These are phyloP conservation scores for Mayetiola destructor DNA, from an alignment of 2,888 invertebrate species.

Conservation along the genomic window DNA sequence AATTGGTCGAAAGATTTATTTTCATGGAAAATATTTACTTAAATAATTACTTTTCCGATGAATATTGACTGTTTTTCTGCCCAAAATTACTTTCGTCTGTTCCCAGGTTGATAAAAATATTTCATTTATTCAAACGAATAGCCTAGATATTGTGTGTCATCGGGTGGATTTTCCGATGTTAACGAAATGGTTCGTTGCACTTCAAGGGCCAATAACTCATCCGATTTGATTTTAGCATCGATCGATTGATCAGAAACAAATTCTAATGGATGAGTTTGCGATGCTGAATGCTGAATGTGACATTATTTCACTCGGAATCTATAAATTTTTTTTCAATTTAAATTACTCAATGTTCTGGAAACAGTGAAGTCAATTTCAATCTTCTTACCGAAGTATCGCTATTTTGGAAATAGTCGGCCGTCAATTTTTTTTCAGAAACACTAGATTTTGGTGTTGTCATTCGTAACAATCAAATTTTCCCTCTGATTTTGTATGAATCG, in stretches of 20 bases:
- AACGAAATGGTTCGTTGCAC: conserved; percentile 69
- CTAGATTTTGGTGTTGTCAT: conserved; percentile 65
- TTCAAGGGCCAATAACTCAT: conserved; percentile 30
- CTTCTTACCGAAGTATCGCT: no score
- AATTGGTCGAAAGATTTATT: no score
- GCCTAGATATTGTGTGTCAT: no score
- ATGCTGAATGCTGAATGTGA: conserved; percentile 36
- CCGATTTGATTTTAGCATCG: conserved; percentile 21
- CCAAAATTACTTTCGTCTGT: no score
- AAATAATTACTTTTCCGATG: no score
- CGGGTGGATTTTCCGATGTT: conserved; percentile 80
- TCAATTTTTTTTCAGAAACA: conserved; percentile 75
- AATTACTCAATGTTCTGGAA: no score
- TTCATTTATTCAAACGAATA: no score
- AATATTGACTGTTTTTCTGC: no score
- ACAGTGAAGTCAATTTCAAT: no score
- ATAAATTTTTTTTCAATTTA: background rate
- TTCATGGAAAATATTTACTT: no score
- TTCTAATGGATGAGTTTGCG: conserved; percentile 33
- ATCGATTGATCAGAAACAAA: conserved; percentile 34
- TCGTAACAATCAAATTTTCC: conserved; percentile 26
- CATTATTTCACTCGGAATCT: conserved; percentile 33
- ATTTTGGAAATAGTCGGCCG: conserved; percentile 23
- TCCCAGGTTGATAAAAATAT: no score
- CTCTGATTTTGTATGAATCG: conserved; percentile 44